phyloP scores from a whole-genome alignment of 1,140 invertebrate species.

The Calephelis virginiensis region DNA sequence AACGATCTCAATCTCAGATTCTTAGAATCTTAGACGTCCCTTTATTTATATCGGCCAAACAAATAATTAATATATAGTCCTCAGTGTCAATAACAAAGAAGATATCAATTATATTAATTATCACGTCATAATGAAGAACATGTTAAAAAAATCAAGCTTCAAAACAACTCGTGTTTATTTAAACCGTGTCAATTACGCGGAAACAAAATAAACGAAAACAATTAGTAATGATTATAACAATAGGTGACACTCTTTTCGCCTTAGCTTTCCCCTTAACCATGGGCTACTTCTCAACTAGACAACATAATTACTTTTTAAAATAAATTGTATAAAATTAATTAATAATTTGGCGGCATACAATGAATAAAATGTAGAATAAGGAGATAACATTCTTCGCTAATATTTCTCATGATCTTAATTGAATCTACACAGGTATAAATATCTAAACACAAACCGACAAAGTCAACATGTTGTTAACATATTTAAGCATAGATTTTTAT shows the following conservation, averaged over 20 bases:
- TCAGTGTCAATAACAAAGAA: neutral
- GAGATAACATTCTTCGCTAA: neutral
- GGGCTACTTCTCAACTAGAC: constrained; percentile 23
- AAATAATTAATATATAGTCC: neutral
- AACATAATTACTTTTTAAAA: constrained; percentile 6
- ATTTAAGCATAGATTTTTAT: too few species aligned
- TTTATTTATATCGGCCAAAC: neutral
- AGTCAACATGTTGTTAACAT: too few species aligned
- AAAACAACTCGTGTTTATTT: neutral
- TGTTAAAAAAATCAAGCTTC: neutral
- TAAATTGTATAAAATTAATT: constrained; percentile 1
- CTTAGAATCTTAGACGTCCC: too few species aligned
- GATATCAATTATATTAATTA: neutral
- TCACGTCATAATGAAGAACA: neutral
- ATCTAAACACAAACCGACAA: too few species aligned
- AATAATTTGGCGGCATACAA: neutral
- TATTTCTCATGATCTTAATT: too few species aligned
- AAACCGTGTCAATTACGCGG: neutral
- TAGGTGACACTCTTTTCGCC: constrained; percentile 5
- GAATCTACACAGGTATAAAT: too few species aligned
- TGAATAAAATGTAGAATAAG: neutral
- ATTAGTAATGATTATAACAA: constrained; percentile 3
- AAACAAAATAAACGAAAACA: constrained; percentile 2
- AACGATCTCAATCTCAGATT: too few species aligned
- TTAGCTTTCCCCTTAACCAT: neutral